Percentiles rank a stretch among this genome's conserved stretches.
These are phyloP conservation scores for Nycticryphes semicollaris DNA, from an alignment of 2,113 vertebrate genomes.

Conservation along the genomic window DNA sequence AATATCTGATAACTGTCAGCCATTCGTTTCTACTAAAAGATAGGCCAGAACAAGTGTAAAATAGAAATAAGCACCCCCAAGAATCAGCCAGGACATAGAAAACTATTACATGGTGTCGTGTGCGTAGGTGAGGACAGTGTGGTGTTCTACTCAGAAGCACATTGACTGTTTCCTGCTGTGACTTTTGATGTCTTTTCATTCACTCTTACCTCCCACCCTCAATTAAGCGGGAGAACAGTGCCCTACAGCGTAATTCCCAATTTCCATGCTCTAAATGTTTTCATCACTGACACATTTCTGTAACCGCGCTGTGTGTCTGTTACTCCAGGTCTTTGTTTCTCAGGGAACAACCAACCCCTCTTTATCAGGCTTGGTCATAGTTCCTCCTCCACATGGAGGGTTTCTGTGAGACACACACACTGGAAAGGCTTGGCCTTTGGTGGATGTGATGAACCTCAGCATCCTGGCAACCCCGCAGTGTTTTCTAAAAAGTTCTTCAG, in stretches of 20 bases:
- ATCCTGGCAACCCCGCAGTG: neutral
- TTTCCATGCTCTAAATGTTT: neutral
- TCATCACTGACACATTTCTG: neutral
- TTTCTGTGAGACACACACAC: neutral
- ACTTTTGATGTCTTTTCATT: neutral
- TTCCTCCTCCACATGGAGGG: neutral
- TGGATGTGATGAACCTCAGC: neutral
- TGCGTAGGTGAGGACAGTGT: neutral
- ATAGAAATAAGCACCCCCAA: neutral
- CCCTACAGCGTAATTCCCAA: neutral
- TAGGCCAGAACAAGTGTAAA: neutral
- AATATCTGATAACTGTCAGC: neutral
- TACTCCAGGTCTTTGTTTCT: neutral
- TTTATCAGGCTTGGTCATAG: neutral
- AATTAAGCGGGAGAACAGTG: neutral
- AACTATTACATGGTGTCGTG: neutral
- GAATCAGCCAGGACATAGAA: neutral
- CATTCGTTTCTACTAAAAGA: neutral
- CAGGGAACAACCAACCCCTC: neutral
- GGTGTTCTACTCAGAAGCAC: neutral
- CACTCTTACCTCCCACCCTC: neutral
- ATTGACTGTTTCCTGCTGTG: neutral
- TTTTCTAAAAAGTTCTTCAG: neutral
- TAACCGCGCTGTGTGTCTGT: neutral
- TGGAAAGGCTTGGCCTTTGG: neutral